Evolutionary conservation across 2,113 vertebrate genomes (phyloP).

Genomic region (Nothocercus nigrocapillus): DNA sequence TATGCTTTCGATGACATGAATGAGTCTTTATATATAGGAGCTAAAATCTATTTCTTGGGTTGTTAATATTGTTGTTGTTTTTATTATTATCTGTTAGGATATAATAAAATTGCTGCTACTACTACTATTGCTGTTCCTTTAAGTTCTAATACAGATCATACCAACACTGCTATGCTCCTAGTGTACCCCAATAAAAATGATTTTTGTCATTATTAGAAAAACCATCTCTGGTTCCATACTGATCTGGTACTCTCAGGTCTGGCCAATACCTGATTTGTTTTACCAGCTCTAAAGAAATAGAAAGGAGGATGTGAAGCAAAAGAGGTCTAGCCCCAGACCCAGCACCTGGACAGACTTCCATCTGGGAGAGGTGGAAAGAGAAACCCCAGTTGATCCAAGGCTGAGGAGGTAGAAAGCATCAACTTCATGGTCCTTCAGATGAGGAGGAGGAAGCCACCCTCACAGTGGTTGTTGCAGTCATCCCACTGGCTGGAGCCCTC

Average conservation of each 20-base stretch:
- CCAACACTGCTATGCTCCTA: not conserved
- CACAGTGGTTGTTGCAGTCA: fast-evolving
- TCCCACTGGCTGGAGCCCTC: not conserved
- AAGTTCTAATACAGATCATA: not conserved
- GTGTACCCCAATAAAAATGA: not conserved
- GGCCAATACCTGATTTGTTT: not conserved
- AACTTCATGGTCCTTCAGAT: no score
- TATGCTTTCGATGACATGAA: not conserved
- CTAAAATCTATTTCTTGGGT: not conserved
- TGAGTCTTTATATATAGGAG: not conserved
- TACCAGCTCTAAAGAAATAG: no score
- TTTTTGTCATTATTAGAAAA: not conserved
- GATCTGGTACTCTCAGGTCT: no score
- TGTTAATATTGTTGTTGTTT: not conserved
- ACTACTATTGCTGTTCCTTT: no score
- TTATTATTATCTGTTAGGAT: not conserved
- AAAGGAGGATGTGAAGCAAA: no score
- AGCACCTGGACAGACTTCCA: no score
- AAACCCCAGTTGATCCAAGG: not conserved
- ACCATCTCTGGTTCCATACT: no score
- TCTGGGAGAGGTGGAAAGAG: not conserved
- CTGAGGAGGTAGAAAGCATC: not conserved
- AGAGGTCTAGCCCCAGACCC: no score
- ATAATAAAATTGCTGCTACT: not conserved
- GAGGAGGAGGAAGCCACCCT: not conserved